Evolutionary conservation across 2,113 vertebrate genomes (phyloP).

Genomic region (Casuarius casuarius): DNA sequence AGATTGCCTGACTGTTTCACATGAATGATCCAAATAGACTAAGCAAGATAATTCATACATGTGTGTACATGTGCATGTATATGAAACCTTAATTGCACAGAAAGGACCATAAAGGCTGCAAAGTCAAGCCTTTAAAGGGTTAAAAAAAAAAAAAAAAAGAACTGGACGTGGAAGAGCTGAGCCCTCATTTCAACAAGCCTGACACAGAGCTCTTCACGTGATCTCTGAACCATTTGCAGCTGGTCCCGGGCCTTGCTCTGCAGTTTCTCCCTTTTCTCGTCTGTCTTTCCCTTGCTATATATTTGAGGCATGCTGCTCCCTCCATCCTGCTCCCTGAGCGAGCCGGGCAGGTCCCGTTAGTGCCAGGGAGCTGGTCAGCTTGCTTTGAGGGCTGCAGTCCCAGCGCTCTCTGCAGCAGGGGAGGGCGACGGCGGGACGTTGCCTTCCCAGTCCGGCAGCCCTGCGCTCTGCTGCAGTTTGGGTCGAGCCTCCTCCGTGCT

Average conservation of each 20-base stretch:
- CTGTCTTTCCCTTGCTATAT: fast-evolving
- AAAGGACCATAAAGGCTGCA: background rate
- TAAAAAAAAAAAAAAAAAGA: background rate
- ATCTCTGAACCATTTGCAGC: background rate
- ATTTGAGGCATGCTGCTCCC: background rate
- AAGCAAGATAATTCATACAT: fast-evolving
- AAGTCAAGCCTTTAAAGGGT: background rate
- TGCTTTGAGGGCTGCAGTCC: background rate
- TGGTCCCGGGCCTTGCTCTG: fast-evolving
- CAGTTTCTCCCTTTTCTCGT: fast-evolving
- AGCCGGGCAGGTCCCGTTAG: fast-evolving
- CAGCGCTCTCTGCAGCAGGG: fast-evolving
- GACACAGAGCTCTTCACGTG: fast-evolving
- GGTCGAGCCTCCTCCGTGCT: background rate
- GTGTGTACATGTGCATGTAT: fast-evolving
- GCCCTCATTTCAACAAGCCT: fast-evolving
- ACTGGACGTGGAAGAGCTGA: fast-evolving
- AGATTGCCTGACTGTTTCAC: background rate
- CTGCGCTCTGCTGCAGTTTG: background rate
- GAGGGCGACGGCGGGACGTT: background rate
- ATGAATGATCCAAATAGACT: fast-evolving
- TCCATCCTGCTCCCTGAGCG: fast-evolving
- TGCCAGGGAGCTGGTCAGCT: background rate
- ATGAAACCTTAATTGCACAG: background rate
- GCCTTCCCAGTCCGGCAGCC: fast-evolving